phyloP scores from a whole-genome alignment of 2,113 vertebrate genomes.

The Rhodinocichla rosea region DNA sequence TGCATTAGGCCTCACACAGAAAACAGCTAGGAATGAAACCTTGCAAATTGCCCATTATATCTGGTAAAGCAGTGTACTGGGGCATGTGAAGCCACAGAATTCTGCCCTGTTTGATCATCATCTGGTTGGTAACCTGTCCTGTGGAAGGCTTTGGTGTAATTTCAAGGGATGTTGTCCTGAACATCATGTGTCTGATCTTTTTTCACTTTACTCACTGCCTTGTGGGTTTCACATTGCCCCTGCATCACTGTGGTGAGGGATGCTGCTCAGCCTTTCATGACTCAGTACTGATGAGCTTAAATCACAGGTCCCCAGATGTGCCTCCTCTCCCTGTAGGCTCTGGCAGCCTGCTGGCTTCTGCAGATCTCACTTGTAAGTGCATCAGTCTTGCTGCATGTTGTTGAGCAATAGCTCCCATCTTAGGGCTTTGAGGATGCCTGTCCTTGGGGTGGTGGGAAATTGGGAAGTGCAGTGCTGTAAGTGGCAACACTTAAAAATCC shows the following conservation, averaged over 20 bases:
- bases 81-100: background rate
- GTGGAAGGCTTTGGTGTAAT: background rate
- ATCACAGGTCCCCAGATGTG: background rate
- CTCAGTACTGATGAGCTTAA: background rate
- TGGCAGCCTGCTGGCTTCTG: background rate
- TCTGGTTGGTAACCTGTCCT: background rate
- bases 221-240: rapidly evolving
- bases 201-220: background rate
- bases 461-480: background rate
- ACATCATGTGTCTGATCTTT: background rate
- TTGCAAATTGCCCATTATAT: background rate
- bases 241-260: background rate
- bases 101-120: background rate
- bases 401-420: background rate
- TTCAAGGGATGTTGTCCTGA: background rate
- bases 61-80: background rate
- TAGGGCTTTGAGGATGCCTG: background rate
- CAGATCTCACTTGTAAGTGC: background rate
- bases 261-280: background rate
- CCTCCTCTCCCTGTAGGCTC: background rate
- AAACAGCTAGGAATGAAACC: background rate
- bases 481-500: background rate
- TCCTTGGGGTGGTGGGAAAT: background rate
- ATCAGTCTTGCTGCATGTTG: background rate
- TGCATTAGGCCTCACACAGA: background rate